A percentile compares a stretch with the other conserved stretches of the same genome.
Evolutionary conservation across 2,113 vertebrate species (phyloP).

Genomic region (Isurus oxyrinchus): DNA sequence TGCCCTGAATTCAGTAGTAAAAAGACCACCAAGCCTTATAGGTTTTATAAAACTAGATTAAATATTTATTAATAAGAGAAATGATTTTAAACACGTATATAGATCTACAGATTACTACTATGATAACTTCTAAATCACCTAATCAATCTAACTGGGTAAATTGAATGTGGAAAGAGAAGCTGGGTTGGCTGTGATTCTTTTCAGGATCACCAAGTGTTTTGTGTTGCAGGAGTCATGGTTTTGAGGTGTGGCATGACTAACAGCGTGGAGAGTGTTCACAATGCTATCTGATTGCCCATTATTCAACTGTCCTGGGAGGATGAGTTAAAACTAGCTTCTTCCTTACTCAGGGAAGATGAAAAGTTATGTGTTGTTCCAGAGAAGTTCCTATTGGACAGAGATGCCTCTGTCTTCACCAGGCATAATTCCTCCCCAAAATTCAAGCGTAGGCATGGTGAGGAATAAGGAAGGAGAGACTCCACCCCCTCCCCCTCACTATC

Average conservation of each 20-base stretch:
- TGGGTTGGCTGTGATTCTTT: neutral
- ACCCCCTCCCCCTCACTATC: neutral
- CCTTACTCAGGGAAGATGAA: neutral
- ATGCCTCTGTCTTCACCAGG: neutral
- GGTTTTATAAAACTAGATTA: no score
- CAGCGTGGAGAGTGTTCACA: neutral
- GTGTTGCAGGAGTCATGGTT: neutral
- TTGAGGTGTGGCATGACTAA: neutral
- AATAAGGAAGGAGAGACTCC: neutral
- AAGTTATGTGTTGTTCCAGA: neutral
- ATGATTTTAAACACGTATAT: no score
- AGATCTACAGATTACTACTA: no score
- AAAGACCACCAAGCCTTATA: no score
- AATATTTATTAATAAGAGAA: no score
- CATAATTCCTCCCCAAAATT: neutral
- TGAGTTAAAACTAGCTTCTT: neutral
- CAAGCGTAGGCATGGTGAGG: neutral
- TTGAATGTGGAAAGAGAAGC: neutral
- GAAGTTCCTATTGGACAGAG: neutral
- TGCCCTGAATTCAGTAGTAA: no score
- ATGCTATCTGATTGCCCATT: neutral
- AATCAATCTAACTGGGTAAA: neutral
- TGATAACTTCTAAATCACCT: no score
- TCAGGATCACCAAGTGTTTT: neutral
- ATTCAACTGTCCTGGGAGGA: neutral